A percentile compares a stretch with the other conserved stretches of the same genome.
These are phyloP conservation scores for Eufriesea mexicana DNA, from an alignment of 1,140 invertebrate genomes.

Conservation along the genomic window DNA sequence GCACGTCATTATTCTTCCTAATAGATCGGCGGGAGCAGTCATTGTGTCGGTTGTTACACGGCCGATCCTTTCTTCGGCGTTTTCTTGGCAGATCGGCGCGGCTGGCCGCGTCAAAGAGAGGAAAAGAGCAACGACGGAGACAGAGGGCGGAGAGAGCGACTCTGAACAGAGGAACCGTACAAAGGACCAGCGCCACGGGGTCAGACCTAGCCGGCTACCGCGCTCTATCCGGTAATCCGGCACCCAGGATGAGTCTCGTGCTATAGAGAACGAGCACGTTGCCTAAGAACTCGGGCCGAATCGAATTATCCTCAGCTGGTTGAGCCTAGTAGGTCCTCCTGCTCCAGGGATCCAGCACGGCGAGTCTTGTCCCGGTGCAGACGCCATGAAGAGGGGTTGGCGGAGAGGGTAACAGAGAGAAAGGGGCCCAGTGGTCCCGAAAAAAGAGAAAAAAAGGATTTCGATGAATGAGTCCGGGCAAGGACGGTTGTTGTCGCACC, in stretches of 20 bases:
- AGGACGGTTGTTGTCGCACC: conserved; percentile 74
- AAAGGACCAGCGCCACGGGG: too few species aligned
- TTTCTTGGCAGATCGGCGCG: conserved; percentile 2
- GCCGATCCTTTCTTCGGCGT: conserved; percentile 38
- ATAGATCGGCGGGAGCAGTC: conserved; percentile 74
- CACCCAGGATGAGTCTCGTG: conserved; percentile 56
- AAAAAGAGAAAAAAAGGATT: conserved; percentile 26
- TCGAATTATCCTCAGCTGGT: conserved; percentile 79
- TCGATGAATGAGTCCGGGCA: conserved; percentile 48
- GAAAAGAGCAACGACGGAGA: conserved; percentile 50
- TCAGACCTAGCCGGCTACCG: too few species aligned
- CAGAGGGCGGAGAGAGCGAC: background rate
- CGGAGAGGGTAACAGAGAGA: background rate
- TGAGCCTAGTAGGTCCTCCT: conserved; percentile 54
- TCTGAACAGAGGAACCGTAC: conserved; percentile 17
- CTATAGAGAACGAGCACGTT: conserved; percentile 48
- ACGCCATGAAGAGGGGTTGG: background rate
- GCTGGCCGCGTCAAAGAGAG: conserved; percentile 20
- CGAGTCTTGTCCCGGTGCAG: background rate
- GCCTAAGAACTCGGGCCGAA: conserved; percentile 53
- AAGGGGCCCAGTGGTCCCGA: conserved; percentile 6
- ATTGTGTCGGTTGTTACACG: conserved; percentile 64
- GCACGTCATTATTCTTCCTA: conserved; percentile 75
- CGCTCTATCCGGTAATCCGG: conserved; percentile 50
- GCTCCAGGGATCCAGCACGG: background rate